Conservation (phyloP, 2,113 vertebrate species). For the Cavia porcellus region DNA sequence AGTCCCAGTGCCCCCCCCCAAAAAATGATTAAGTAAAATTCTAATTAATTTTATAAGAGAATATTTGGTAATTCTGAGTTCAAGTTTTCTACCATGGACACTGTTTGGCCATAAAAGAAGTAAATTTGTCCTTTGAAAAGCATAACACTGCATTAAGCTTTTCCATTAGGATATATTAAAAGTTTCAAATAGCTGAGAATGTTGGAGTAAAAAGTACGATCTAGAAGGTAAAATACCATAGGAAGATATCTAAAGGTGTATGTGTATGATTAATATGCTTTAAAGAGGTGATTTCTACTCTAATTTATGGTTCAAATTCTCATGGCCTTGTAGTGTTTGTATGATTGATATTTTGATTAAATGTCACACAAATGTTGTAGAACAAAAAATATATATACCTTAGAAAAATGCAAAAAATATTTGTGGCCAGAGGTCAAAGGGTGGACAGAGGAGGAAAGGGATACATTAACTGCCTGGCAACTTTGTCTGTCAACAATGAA, state of each 20-base stretch:
- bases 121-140: not conserved
- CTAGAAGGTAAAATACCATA: not conserved
- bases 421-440: not conserved
- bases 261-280: not conserved
- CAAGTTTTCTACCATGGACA: not conserved
- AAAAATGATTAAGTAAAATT: not conserved
- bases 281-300: not conserved
- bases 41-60: not conserved
- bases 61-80: not conserved
- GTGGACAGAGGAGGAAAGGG: not conserved
- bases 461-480: not conserved
- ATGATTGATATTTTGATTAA: not conserved
- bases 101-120: not conserved
- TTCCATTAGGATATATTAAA: not conserved
- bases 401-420: not conserved
- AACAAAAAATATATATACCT: not conserved
- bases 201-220: not conserved
- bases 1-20: too few species aligned
- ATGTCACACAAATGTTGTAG: not conserved
- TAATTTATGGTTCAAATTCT: not conserved
- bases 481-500: not conserved
- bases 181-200: not conserved
- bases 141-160: not conserved
- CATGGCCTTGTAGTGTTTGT: not conserved
- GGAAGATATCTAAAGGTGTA: not conserved